Percentiles rank a stretch among this genome's conserved stretches.
Conservation (phyloP, 1,140 invertebrate species). For the Drosophila nikananu region DNA sequence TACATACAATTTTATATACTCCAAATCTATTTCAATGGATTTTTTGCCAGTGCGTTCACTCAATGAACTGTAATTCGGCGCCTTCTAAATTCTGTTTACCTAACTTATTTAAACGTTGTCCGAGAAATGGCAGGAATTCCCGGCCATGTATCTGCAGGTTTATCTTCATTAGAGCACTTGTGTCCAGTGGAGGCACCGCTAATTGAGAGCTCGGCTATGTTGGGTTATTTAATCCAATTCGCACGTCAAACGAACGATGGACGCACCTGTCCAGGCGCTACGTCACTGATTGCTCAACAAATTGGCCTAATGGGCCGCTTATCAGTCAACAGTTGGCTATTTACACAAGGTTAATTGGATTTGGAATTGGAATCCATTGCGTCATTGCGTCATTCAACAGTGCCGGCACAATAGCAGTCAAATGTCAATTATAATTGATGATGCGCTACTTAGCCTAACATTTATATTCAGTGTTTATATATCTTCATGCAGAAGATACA, state of each 20-base stretch:
- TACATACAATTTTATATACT: fast-evolving
- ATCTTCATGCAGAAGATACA: slow-evolving; percentile 3
- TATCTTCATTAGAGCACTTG: slow-evolving; percentile 69
- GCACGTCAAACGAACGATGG: slow-evolving; percentile 21
- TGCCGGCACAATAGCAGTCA: slow-evolving; percentile 3
- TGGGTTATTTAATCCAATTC: slow-evolving; percentile 27
- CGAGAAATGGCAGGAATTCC: slow-evolving; percentile 18
- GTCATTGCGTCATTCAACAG: slow-evolving; percentile 16
- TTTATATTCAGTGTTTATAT: slow-evolving; percentile 4
- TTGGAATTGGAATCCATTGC: slow-evolving; percentile 41
- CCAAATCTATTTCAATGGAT: neutral
- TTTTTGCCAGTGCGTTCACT: slow-evolving; percentile 1
- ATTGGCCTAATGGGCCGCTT: slow-evolving; percentile 37
- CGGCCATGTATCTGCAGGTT: slow-evolving; percentile 5
- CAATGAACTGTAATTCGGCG: slow-evolving; percentile 21
- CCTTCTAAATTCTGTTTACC: slow-evolving; percentile 47
- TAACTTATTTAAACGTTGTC: slow-evolving; percentile 53
- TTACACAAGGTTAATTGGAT: slow-evolving; percentile 11
- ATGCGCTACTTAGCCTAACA: slow-evolving; percentile 19
- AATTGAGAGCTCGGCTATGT: slow-evolving; percentile 21
- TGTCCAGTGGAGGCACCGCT: slow-evolving; percentile 27
- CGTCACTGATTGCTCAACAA: slow-evolving; percentile 27
- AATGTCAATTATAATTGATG: slow-evolving; percentile 52
- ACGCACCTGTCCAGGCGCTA: slow-evolving; percentile 13
- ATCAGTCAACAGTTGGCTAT: slow-evolving; percentile 44